phyloP scores from a whole-genome alignment of 2,797 vertebrate species.

The Eleutherodactylus coqui region DNA sequence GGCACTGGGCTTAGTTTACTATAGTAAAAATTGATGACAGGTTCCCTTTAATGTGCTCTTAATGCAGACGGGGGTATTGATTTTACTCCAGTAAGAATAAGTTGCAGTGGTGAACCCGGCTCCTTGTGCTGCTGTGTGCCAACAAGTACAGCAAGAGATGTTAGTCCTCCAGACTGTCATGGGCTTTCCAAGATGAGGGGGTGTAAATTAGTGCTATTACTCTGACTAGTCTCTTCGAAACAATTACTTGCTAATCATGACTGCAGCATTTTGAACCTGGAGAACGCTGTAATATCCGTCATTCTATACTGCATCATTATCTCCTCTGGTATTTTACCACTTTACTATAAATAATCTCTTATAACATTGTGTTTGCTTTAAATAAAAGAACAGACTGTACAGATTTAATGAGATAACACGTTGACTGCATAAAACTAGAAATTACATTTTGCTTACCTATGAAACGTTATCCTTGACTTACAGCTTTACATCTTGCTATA shows the following conservation, averaged over 20 bases:
- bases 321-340: constrained; percentile 18
- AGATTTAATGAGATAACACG: constrained; percentile 24
- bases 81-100: background rate
- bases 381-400: constrained; percentile 41
- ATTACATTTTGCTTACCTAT: constrained; percentile 34
- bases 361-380: constrained; percentile 20
- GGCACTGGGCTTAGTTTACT: no score
- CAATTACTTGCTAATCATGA: constrained; percentile 17
- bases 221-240: constrained; percentile 1
- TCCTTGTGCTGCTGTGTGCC: background rate
- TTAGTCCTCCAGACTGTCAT: constrained; percentile 17
- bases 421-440: constrained; percentile 32
- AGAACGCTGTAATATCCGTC: background rate
- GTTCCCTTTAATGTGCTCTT: background rate
- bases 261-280: constrained; percentile 18
- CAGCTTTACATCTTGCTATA: constrained; percentile 19
- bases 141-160: constrained; percentile 10
- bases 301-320: constrained; percentile 3
- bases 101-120: background rate
- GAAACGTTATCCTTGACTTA: constrained; percentile 34
- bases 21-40: no score
- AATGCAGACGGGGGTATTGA: background rate
- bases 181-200: background rate
- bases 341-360: constrained; percentile 24
- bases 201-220: constrained; percentile 19